phyloP scores from a whole-genome alignment of 2,113 vertebrate genomes.

The Pterocles gutturalis region DNA sequence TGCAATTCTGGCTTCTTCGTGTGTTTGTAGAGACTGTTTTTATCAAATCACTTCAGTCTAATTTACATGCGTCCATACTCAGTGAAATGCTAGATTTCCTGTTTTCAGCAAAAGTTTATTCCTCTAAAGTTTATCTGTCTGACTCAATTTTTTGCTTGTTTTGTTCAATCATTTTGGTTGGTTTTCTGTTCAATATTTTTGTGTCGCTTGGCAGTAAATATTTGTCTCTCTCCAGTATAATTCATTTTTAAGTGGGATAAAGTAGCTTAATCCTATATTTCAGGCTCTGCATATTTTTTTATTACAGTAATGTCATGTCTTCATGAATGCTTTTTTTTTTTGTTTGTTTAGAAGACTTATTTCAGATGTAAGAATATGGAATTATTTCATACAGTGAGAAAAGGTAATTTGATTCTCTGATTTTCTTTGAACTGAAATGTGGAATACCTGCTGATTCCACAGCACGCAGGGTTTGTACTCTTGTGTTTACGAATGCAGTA shows the following conservation, averaged over 20 bases:
- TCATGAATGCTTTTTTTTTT: background rate
- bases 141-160: background rate
- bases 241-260: background rate
- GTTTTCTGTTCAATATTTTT: background rate
- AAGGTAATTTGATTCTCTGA: background rate
- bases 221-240: background rate
- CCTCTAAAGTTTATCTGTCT: background rate
- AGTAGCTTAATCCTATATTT: background rate
- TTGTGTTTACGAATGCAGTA: background rate
- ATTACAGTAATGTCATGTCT: background rate
- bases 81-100: background rate
- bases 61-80: background rate
- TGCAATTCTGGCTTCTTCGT: background rate
- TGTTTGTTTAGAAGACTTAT: background rate
- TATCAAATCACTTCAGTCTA: background rate
- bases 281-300: background rate
- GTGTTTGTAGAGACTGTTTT: background rate
- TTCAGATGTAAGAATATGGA: background rate
- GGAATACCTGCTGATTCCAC: background rate
- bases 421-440: background rate
- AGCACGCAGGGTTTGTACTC: background rate
- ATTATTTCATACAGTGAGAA: background rate
- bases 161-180: background rate
- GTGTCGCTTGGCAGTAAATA: background rate
- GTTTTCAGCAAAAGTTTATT: background rate